Base-by-base conservation (phyloP, 1,140 invertebrate species). In the Eufriesea mexicana region DNA sequence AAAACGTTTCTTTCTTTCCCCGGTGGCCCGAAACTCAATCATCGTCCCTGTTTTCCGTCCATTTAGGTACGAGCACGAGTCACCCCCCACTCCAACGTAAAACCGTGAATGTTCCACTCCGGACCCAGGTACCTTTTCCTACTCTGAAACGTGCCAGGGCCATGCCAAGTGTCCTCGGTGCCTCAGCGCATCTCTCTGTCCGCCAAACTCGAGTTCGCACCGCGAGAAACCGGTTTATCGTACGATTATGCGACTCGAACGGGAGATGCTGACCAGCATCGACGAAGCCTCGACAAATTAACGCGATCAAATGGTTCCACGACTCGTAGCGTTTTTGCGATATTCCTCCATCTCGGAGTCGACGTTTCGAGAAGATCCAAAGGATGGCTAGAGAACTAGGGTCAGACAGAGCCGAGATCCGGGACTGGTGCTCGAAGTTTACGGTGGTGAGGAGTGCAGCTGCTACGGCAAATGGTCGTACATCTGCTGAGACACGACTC, bases 381-480 rank as follows among this genome's bases (percentile, higher is more conserved):
- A 23, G 20, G 49, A 1, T 23, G 20, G 8, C 25, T 14, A 28
- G 9, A 5, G 5, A 61, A 23, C 12, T n/a, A 47, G 47, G 82
- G 61, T 80, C 55, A 47, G 59, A 47, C 73, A 61, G 64, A 42
- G n/a, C 54, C 68, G 25, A 75, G 70, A 61, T 70, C 49, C 77
- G 75, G 86, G 85, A 62, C 83, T 78, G 86, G 66, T 82, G 78
- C 51, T 55, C 23, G 55, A 61, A 59, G 83, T 84, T 83, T 86
- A 86, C 70, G 84, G 68, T 79, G 87, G 87, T 82, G 89, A 89
- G 88, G 84, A 82, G 54, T 83, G 90, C 93, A 94, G 93, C 93
- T 94, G 93, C 92, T 83, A 55, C 75, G 85, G 89, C 92, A 92
- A 93, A 93, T 92, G 90, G 89, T 86, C 83, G 90, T 91, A 93